These are phyloP conservation scores for Ganaspis brasiliensis DNA, from an alignment of 2,888 invertebrate genomes.

Conservation along the genomic window DNA sequence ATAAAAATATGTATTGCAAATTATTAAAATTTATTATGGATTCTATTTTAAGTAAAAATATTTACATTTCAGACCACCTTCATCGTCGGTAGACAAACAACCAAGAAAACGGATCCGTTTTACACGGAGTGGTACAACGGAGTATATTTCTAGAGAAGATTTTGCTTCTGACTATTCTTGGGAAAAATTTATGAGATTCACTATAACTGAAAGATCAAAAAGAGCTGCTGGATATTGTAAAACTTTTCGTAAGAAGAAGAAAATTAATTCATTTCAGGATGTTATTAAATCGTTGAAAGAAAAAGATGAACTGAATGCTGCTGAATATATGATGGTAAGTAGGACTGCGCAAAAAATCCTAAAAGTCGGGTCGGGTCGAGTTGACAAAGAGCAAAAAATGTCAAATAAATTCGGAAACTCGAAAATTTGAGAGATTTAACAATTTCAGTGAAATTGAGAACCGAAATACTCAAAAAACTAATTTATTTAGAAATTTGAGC, in stretches of 20 bases:
- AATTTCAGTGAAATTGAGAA: no score
- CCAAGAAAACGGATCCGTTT: background rate
- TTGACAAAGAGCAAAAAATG: no score
- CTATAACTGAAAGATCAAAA: background rate
- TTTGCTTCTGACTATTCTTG: background rate
- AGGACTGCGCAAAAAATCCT: no score
- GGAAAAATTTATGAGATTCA: background rate
- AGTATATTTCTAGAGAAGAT: background rate
- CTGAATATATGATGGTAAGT: constrained; percentile 10
- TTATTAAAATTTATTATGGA: background rate
- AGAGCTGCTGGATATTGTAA: background rate
- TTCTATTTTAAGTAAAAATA: background rate
- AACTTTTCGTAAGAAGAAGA: background rate
- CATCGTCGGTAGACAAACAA: no score
- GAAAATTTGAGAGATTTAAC: no score
- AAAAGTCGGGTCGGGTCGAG: no score
- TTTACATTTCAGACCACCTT: no score
- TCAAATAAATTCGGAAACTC: no score
- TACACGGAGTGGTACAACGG: background rate
- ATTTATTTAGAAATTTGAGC: no score
- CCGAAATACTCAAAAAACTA: no score
- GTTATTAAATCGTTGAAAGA: background rate
- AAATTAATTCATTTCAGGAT: background rate
- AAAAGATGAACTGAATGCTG: background rate
- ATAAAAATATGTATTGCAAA: no score